Base-by-base conservation (phyloP, 64 coral and sea anemone species). In the Dendronephthya gigantea region DNA sequence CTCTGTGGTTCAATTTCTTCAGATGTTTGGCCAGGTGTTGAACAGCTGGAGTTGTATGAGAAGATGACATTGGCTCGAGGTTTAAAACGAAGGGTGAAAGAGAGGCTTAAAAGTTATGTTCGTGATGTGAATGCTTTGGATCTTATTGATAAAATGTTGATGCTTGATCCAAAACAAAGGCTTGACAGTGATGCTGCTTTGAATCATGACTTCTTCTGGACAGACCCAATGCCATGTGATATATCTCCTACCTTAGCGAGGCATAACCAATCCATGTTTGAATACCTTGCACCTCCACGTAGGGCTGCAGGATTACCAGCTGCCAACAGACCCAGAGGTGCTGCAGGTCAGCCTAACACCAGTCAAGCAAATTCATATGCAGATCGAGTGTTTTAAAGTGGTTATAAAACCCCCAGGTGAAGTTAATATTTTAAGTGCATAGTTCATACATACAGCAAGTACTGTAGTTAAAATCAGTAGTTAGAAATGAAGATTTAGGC, bases 131-230 rank as follows among this genome's bases (percentile, higher is more conserved):
- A 93, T 76, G 95, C 95, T 16, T 84, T 98, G 2, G 92, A 93
- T 55, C 87, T 98, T 87, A 88, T 98, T 88, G 95, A 98, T 75
- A 93, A 98, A 59, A 91, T 98, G 92, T 83, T 98, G 27, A 82
- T 90, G 12, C 83, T 98, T 76, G 95, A 98, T 33, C 95, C 95
- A 13, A 84, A 82, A 9, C 92, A 93, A 35, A 87, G 95, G 38
- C 82, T 98, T 40, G 95, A 98, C 89, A 92, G 92, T 39, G 92
- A 98, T 85, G 89, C 87, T 70, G 95, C 95, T 32, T 83, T 98
- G 51, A 93, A 98, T 83, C 92, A 98, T 88, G 95, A 98, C 38
- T 98, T 89, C 85, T 98, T 93, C 87, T 98, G 95, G 95, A 98
- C 89, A 15, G 95, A 98, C 45, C 95, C 95, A 2, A 85, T 98